Evolutionary conservation across 2,113 vertebrate genomes (phyloP).

Genomic region (Australoheros scitulus): DNA sequence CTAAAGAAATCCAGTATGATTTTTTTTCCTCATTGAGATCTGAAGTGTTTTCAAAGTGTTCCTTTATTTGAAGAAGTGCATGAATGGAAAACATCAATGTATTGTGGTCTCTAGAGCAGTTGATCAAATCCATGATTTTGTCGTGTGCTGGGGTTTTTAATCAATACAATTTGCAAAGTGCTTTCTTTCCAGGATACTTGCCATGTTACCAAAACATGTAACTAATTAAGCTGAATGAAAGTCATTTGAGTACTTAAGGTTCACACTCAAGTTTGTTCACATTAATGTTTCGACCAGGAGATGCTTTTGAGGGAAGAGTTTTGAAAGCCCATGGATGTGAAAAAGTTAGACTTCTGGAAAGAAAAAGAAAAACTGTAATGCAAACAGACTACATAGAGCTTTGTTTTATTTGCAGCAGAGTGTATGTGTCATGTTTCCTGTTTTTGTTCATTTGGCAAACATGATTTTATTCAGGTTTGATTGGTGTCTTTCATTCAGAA

Average conservation of each 20-base stretch:
- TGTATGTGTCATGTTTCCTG: background rate
- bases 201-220: background rate
- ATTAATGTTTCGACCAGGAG: background rate
- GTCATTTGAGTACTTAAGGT: background rate
- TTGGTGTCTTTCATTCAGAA: background rate
- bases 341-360: background rate
- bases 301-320: background rate
- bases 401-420: background rate
- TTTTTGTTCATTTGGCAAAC: background rate
- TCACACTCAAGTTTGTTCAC: background rate
- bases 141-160: too few relatives aligned
- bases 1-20: background rate
- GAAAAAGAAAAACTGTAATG: background rate
- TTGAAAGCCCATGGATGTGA: background rate
- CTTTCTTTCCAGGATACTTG: too few relatives aligned
- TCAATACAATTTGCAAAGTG: too few relatives aligned
- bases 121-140: too few relatives aligned
- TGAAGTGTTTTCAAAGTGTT: background rate
- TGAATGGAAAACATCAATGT: too few relatives aligned
- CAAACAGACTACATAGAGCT: background rate
- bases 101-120: too few relatives aligned
- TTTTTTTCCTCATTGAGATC: background rate
- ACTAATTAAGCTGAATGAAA: background rate
- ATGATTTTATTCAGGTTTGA: background rate
- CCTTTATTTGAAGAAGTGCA: background rate